A percentile compares a stretch with the other conserved stretches of the same genome.
phyloP scores from a whole-genome alignment of 2,888 invertebrate genomes.

The Drosophila neoperkinsi region DNA sequence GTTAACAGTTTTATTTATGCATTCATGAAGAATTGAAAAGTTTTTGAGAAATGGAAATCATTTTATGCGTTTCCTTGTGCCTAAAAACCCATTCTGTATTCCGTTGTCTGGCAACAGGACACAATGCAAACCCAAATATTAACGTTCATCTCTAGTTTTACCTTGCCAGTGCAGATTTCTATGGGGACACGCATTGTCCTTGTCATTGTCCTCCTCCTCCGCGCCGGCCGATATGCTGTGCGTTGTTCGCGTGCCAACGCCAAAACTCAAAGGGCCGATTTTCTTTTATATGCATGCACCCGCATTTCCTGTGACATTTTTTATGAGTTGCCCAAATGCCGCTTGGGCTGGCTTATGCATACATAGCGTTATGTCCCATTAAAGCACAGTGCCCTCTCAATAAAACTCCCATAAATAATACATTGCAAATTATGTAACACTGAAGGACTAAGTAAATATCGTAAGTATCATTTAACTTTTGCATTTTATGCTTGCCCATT shows the following conservation, averaged over 20 bases:
- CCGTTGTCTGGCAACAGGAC: slow-evolving; percentile 22
- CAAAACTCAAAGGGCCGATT: neutral
- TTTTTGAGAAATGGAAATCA: slow-evolving; percentile 40
- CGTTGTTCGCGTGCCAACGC: slow-evolving; percentile 8
- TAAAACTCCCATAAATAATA: slow-evolving; percentile 71
- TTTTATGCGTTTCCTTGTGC: slow-evolving; percentile 38
- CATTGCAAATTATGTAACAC: slow-evolving; percentile 52
- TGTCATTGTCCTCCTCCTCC: slow-evolving; percentile 12
- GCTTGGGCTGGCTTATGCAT: slow-evolving; percentile 35
- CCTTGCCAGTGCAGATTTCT: slow-evolving; percentile 50
- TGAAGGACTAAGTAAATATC: slow-evolving; percentile 39
- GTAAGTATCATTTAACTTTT: slow-evolving; percentile 55
- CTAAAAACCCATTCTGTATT: slow-evolving; percentile 32
- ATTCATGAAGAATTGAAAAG: slow-evolving; percentile 13
- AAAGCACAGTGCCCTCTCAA: slow-evolving; percentile 41
- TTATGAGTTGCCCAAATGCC: slow-evolving; percentile 42
- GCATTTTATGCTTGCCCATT: slow-evolving; percentile 17
- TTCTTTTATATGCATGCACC: slow-evolving; percentile 1
- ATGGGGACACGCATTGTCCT: slow-evolving; percentile 43
- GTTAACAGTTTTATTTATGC: slow-evolving; percentile 20
- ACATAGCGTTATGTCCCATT: slow-evolving; percentile 30
- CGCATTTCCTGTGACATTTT: slow-evolving; percentile 29
- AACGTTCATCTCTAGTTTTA: slow-evolving; percentile 61
- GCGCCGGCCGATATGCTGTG: neutral
- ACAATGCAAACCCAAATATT: slow-evolving; percentile 16